Conservation (phyloP, 1,140 invertebrate species). For the Drosophila simulans region DNA sequence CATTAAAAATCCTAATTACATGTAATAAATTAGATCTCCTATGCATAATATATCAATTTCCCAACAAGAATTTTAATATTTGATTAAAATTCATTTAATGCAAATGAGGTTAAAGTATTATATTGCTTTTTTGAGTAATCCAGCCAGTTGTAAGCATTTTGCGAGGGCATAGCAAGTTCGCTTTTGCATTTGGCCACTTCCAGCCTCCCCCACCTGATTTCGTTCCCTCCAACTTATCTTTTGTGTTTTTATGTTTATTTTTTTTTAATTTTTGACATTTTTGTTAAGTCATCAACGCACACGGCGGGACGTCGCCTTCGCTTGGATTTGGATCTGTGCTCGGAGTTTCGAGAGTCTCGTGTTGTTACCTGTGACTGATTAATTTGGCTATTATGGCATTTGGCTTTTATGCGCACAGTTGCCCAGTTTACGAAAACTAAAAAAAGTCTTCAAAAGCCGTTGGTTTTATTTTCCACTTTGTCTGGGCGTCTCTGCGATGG, state of each 20-base stretch:
- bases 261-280: constrained; percentile 71
- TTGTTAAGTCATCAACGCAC: constrained; percentile 79
- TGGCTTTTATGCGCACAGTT: constrained; percentile 79
- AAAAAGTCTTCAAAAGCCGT: constrained; percentile 8
- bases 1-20: neutral
- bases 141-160: constrained; percentile 4
- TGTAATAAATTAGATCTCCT: constrained; percentile 1
- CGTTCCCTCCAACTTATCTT: neutral
- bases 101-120: constrained; percentile 1
- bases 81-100: constrained; percentile 1
- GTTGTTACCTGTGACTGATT: constrained; percentile 82
- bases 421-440: constrained; percentile 17
- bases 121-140: neutral
- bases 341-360: constrained; percentile 56
- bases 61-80: neutral
- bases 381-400: constrained; percentile 83
- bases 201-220: constrained; percentile 3
- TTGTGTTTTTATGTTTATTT: constrained; percentile 22
- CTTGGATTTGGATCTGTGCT: constrained; percentile 40
- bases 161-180: constrained; percentile 40
- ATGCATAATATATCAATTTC: neutral
- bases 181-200: constrained; percentile 14
- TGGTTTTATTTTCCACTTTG: constrained; percentile 37
- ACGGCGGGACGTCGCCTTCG: constrained; percentile 63
- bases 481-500: constrained; percentile 56